A percentile compares a stretch with the other conserved stretches of the same genome.
Evolutionary conservation across 2,113 vertebrate species (phyloP).

Genomic region (Phyllostomus discolor): DNA sequence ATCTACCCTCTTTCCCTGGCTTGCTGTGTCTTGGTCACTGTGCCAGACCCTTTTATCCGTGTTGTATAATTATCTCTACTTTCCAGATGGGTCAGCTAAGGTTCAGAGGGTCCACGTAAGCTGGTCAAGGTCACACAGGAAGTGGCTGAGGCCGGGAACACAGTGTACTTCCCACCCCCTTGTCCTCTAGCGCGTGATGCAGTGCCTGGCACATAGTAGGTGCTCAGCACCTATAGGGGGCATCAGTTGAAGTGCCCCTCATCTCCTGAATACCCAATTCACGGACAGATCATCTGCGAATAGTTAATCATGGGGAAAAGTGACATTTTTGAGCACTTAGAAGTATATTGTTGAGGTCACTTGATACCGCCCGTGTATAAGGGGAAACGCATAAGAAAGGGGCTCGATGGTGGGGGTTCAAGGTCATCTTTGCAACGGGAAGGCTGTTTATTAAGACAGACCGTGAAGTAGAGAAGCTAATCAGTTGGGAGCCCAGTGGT

Average conservation of each 20-base stretch:
- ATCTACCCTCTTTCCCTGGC: neutral
- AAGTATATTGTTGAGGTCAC: neutral
- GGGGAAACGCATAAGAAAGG: neutral
- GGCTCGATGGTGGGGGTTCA: neutral
- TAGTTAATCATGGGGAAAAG: neutral
- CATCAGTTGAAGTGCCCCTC: neutral
- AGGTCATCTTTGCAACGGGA: neutral
- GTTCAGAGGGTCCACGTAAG: neutral
- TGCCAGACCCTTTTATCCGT: neutral
- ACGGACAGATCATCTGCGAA: neutral
- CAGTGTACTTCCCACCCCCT: neutral
- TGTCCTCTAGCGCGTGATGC: neutral
- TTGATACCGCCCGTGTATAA: neutral
- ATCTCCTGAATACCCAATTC: neutral
- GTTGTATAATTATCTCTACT: neutral
- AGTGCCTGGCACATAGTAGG: neutral
- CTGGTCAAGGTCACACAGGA: neutral
- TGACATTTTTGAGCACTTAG: neutral
- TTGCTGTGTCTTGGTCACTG: neutral
- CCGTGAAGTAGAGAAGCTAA: accelerated
- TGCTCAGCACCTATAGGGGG: accelerated
- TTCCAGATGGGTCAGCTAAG: neutral
- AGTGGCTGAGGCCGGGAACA: neutral
- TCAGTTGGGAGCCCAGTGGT: neutral
- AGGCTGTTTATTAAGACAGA: neutral